Conservation (phyloP, 2,113 vertebrate species). For the Ibidorhyncha struthersii region DNA sequence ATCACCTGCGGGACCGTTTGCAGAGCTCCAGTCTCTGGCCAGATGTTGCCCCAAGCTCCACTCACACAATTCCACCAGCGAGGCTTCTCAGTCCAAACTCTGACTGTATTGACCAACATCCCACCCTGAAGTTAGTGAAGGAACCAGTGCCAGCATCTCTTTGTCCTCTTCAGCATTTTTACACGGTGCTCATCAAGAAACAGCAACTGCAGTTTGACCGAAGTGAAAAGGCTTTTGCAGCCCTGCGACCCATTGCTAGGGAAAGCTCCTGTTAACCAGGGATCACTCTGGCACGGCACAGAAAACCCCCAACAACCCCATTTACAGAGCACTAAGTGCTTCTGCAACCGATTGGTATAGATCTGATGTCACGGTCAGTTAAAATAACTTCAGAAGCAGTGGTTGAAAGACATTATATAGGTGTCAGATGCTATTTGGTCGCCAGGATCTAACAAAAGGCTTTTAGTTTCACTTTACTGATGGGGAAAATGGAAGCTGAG, state of each 20-base stretch:
- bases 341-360: neutral
- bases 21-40: neutral
- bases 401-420: neutral
- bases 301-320: neutral
- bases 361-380: neutral
- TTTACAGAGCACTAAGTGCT: neutral
- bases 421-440: neutral
- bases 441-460: neutral
- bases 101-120: neutral
- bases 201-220: fast-evolving
- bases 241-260: neutral
- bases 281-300: neutral
- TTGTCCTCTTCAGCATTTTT: neutral
- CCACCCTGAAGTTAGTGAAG: neutral
- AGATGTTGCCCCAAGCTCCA: neutral
- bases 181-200: neutral
- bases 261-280: neutral
- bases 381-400: neutral
- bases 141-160: fast-evolving
- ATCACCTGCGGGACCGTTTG: fast-evolving
- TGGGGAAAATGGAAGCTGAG: slow-evolving; percentile 17
- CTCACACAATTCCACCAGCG: fast-evolving
- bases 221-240: neutral
- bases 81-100: neutral
- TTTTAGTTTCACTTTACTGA: slow-evolving; percentile 35